phyloP scores from a whole-genome alignment of 1,140 invertebrate genomes.

The Drosophila lacteicornis region DNA sequence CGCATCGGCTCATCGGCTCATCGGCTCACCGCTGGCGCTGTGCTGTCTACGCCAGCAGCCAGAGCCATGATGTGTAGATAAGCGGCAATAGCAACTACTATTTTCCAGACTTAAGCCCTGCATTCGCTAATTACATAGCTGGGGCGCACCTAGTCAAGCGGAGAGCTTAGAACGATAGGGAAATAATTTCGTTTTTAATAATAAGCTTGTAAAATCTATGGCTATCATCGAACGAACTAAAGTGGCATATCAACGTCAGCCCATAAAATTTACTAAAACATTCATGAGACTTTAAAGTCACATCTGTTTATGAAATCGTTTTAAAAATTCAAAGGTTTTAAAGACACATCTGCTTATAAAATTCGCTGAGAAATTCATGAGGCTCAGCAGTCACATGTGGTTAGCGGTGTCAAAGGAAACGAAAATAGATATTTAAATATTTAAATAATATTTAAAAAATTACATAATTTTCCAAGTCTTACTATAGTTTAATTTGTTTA shows the following conservation, averaged over 20 bases:
- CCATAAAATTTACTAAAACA: not conserved
- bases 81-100: slow-evolving; percentile 43
- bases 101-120: slow-evolving; percentile 30
- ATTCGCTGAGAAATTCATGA: slow-evolving; percentile 1
- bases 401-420: slow-evolving; percentile 6
- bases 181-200: slow-evolving; percentile 1
- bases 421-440: not conserved
- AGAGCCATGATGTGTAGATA: slow-evolving; percentile 15
- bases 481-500: too few relatives aligned
- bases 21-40: slow-evolving; percentile 60
- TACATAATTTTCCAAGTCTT: too few relatives aligned
- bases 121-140: slow-evolving; percentile 35
- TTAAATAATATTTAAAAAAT: too few relatives aligned
- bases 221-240: slow-evolving; percentile 12
- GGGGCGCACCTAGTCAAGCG: not conserved
- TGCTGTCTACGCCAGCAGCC: slow-evolving; percentile 58
- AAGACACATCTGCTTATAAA: slow-evolving; percentile 5
- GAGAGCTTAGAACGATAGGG: not conserved
- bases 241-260: not conserved
- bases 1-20: too few relatives aligned
- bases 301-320: not conserved
- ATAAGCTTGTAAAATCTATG: not conserved
- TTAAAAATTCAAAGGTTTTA: slow-evolving; percentile 8
- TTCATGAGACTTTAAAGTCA: slow-evolving; percentile 2
- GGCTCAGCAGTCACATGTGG: slow-evolving; percentile 1